These are phyloP conservation scores for Chaetodon auriga DNA, from an alignment of 2,113 vertebrate species.

Conservation along the genomic window DNA sequence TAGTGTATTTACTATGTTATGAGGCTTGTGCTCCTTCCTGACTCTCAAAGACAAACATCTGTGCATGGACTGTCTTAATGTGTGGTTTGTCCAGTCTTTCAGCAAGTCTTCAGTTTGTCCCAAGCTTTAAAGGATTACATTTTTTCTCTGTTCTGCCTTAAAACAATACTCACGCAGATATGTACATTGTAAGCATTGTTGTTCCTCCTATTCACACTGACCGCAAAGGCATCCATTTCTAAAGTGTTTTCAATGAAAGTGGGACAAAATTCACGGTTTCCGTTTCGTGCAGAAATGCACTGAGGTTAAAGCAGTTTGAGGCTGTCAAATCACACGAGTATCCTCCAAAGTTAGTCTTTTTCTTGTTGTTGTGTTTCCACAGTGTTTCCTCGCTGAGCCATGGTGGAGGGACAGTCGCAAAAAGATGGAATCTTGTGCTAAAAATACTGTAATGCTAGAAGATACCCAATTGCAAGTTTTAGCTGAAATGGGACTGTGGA, in stretches of 20 bases:
- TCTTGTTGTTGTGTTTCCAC: constrained; percentile 8
- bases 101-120: not conserved
- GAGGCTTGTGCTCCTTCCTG: not conserved
- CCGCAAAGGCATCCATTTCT: not conserved
- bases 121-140: constrained; percentile 1
- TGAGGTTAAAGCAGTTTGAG: not conserved
- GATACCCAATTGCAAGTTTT: not conserved
- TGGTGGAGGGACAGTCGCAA: not conserved
- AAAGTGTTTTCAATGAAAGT: not conserved
- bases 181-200: not conserved
- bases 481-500: not conserved
- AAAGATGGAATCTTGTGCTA: not conserved
- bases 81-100: not conserved
- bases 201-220: not conserved
- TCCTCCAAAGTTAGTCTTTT: too few relatives aligned
- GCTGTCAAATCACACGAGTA: not conserved
- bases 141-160: not conserved
- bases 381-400: constrained; percentile 2
- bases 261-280: not conserved
- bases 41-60: not conserved
- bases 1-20: not conserved
- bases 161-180: not conserved
- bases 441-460: not conserved
- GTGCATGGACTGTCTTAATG: not conserved
- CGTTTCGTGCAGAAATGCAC: not conserved